A percentile compares a stretch with the other conserved stretches of the same genome.
Evolutionary conservation across 2,888 invertebrate genomes (phyloP).

Genomic region (Diarsia rubi): DNA sequence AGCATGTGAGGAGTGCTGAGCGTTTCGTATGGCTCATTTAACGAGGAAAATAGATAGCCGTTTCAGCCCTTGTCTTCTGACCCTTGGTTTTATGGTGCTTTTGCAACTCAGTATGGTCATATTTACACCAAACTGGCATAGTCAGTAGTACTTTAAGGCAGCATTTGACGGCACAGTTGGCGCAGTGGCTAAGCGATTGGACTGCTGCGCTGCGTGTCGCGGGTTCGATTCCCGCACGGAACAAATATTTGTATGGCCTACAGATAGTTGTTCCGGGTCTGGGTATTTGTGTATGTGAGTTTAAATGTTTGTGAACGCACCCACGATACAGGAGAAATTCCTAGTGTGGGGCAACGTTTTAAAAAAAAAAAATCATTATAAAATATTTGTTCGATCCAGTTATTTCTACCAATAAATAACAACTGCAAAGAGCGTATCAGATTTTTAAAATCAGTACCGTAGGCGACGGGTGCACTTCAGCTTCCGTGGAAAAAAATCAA

Average conservation of each 20-base stretch:
- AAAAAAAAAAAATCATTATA: too few species aligned
- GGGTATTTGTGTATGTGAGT: too few species aligned
- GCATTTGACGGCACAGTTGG: too few species aligned
- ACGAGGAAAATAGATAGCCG: not conserved
- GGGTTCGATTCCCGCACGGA: too few species aligned
- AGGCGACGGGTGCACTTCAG: not conserved
- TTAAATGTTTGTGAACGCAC: too few species aligned
- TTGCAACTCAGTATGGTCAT: not conserved
- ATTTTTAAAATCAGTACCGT: not conserved
- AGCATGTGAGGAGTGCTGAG: not conserved
- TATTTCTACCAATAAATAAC: not conserved
- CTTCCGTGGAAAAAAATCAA: not conserved
- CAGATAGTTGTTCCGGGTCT: too few species aligned
- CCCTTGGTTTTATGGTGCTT: not conserved
- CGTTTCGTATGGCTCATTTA: slow-evolving; percentile 20
- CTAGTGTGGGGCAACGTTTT: too few species aligned
- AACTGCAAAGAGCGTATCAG: not conserved
- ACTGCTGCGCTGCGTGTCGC: too few species aligned
- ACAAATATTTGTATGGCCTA: too few species aligned
- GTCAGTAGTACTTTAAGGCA: not conserved
- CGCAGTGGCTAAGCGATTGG: too few species aligned
- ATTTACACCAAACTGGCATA: not conserved
- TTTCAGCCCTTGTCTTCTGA: not conserved
- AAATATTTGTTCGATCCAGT: not conserved
- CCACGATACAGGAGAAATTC: too few species aligned